Base-by-base conservation (phyloP, 2,797 vertebrate genomes). In the Clarias laeviceps region DNA sequence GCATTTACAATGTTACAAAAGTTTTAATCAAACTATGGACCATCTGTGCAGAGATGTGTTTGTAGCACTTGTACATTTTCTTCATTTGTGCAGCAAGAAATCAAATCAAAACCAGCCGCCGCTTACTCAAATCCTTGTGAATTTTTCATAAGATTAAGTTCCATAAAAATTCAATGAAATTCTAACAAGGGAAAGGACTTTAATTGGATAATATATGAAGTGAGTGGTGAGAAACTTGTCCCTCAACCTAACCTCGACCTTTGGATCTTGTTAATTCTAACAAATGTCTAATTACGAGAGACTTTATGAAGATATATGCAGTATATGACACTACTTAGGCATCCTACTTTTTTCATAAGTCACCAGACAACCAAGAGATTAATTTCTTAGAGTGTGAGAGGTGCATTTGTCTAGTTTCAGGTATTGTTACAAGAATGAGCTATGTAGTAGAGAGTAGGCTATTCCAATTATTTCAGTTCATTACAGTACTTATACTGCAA, bases 21-120 rank as follows among this genome's bases (percentile, higher is more conserved):
- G 32, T 80, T 57, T 84, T 37, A 80, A 79, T 59, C 54, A 45
- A 59, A 78, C 62, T 80, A 37, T 32, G 62, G 32, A 32, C 56
- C 56, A 80, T 85, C 54, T 80, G 65, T 80, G 65, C 83, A 32
- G 76, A 0, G 5, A 59, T 18, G 14, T 73, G 54, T 74, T 18
- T 74, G n/a, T 56, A 74, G 72, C n/a, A 29, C 29, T 18, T 54
- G 15, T 54, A 54, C 72, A 54, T 74, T 74, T 74, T 74, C 45
- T 50, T 50, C 40, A 54, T 54, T 29, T 74, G 40, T 74, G 72
- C 14, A 29, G 15, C 45, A 54, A 29, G 45, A 74, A 74, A 74
- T 73, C 34, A 5, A 72, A 40, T 72, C 3, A 72, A 45, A 24
- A 72, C 22, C 37, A 40, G 22, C 69, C 34, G 3, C 37, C 0